These are phyloP conservation scores for Sinocyclocheilus grahami DNA, from an alignment of 2,113 vertebrate genomes.

Conservation along the genomic window DNA sequence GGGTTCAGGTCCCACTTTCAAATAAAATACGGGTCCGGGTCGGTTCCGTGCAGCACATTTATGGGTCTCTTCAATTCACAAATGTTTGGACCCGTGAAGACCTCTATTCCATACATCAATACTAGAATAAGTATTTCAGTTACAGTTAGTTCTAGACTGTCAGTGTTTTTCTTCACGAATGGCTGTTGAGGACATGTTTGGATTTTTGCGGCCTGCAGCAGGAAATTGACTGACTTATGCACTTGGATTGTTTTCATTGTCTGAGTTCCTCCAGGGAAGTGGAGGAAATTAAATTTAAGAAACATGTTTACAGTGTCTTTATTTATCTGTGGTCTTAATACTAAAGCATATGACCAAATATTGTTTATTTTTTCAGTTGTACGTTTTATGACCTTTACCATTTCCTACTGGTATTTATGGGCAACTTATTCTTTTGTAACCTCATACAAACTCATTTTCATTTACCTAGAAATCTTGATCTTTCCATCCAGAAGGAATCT, in stretches of 20 bases:
- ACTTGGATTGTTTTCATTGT: slow-evolving; percentile 5
- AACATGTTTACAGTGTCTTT: not conserved
- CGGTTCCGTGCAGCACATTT: no score
- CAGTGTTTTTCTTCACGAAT: not conserved
- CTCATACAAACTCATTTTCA: not conserved
- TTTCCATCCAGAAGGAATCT: not conserved
- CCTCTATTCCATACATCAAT: not conserved
- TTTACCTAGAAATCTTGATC: no score
- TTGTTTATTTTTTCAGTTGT: not conserved
- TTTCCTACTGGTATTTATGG: not conserved
- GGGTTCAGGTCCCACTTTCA: no score
- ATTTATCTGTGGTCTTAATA: not conserved
- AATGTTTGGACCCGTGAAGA: no score
- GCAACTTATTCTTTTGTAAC: not conserved
- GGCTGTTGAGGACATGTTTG: not conserved
- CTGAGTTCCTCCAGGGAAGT: not conserved
- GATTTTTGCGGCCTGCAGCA: not conserved
- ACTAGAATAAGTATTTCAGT: not conserved
- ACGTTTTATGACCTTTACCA: not conserved
- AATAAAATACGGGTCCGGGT: no score
- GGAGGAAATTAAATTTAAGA: not conserved
- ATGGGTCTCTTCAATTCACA: no score
- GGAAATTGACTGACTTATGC: not conserved
- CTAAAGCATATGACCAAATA: not conserved
- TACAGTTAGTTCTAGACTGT: not conserved